Evolutionary conservation across 92 coral and sea anemone species (phyloP).

Genomic region (Epizoanthus stellaris): DNA sequence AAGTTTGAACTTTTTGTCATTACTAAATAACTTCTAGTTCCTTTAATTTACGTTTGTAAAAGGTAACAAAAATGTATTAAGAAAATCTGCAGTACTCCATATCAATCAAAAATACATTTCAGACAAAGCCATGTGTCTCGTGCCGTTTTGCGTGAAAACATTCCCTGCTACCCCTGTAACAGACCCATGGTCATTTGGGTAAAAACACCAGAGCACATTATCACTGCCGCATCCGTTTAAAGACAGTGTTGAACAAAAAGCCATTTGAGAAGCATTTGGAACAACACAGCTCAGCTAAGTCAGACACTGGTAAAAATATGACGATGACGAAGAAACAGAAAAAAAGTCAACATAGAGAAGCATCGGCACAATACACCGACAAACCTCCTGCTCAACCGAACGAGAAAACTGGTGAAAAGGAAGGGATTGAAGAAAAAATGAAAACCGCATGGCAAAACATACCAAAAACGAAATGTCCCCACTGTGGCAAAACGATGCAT

Average conservation of each 20-base stretch:
- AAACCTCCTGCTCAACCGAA: no score
- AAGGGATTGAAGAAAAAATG: not conserved
- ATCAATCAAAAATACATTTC: slow-evolving; percentile 38
- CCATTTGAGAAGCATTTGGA: not conserved
- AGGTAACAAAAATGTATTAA: no score
- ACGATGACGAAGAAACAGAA: not conserved
- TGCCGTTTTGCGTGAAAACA: slow-evolving; percentile 20
- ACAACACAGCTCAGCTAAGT: not conserved
- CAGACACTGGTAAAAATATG: no score
- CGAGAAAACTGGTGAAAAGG: not conserved
- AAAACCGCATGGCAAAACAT: not conserved
- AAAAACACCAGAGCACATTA: not conserved
- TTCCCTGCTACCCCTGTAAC: slow-evolving; percentile 38
- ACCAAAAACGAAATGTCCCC: slow-evolving; percentile 36
- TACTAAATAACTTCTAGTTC: no score
- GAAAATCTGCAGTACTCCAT: not conserved
- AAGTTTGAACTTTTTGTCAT: no score
- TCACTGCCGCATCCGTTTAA: slow-evolving; percentile 33
- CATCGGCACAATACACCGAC: no score
- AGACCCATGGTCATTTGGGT: not conserved
- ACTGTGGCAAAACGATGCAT: slow-evolving; percentile 59
- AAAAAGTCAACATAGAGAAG: no score
- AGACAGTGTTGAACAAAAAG: slow-evolving; percentile 7
- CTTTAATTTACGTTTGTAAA: no score
- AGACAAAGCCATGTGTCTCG: slow-evolving; percentile 38